Evolutionary conservation across 2,797 vertebrate genomes (phyloP).

Genomic region (Neosilurus mollespiculum): DNA sequence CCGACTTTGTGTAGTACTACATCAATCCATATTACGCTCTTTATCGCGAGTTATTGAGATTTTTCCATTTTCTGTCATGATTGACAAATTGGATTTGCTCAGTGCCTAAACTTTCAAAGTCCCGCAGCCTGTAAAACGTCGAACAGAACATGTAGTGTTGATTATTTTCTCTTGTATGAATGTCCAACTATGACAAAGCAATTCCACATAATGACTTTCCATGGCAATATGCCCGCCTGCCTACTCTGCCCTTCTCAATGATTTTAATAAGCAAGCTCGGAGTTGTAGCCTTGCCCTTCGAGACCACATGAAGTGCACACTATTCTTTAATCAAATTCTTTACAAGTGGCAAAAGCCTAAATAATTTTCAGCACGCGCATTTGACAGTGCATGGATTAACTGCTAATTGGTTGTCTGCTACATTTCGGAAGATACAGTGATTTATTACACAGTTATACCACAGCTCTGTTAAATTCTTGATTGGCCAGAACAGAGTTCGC

Average conservation of each 20-base stretch:
- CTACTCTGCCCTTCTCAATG: constrained; percentile 23
- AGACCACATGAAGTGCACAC: constrained; percentile 23
- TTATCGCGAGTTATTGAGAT: neutral
- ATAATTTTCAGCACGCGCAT: constrained; percentile 9
- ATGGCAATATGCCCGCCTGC: constrained; percentile 22
- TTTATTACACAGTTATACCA: neutral
- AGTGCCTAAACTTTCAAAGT: neutral
- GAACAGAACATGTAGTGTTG: constrained; percentile 6
- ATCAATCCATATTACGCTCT: neutral
- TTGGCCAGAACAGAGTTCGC: neutral
- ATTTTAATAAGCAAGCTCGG: constrained; percentile 36
- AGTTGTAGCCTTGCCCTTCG: constrained; percentile 7
- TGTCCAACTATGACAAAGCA: constrained; percentile 23
- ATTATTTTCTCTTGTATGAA: constrained; percentile 20
- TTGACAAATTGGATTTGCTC: constrained; percentile 20
- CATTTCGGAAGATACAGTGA: constrained; percentile 7
- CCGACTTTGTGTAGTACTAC: neutral
- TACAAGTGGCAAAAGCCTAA: constrained; percentile 27
- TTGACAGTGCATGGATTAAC: constrained; percentile 12
- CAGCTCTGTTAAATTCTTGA: neutral
- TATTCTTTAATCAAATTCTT: constrained; percentile 35
- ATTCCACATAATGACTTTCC: constrained; percentile 41
- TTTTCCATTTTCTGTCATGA: neutral
- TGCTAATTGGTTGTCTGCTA: constrained; percentile 25
- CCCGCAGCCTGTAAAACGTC: constrained; percentile 1